These are phyloP conservation scores for Centrocercus urophasianus DNA, from an alignment of 2,113 vertebrate species.

Conservation along the genomic window DNA sequence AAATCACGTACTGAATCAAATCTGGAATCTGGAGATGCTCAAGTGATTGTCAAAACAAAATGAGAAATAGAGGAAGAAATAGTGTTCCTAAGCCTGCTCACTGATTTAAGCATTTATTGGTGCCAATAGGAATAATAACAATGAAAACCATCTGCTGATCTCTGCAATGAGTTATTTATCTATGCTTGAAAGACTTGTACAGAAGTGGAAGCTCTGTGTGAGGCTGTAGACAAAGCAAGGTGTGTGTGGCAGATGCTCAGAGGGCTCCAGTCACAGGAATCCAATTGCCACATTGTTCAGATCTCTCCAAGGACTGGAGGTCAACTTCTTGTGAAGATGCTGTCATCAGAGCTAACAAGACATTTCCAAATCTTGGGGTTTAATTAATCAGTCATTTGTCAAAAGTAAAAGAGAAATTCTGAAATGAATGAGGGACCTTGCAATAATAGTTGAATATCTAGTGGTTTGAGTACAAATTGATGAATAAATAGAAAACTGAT, in stretches of 20 bases:
- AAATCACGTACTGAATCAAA: constrained; percentile 17
- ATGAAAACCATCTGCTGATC: constrained; percentile 42
- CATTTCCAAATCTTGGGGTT: neutral
- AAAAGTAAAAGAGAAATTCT: neutral
- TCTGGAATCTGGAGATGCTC: constrained; percentile 18
- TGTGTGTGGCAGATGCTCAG: neutral
- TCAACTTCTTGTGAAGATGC: neutral
- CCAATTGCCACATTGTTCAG: neutral
- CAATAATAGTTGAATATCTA: neutral
- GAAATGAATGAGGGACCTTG: neutral
- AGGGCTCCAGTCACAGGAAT: neutral
- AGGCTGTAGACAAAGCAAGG: neutral
- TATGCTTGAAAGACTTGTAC: constrained; percentile 9
- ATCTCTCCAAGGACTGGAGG: neutral
- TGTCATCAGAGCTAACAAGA: neutral
- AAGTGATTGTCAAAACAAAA: constrained; percentile 61
- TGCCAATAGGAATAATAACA: constrained; percentile 45
- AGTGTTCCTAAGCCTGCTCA: constrained; percentile 23
- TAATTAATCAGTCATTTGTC: neutral
- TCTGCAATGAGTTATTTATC: constrained; percentile 10
- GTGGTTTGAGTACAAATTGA: neutral
- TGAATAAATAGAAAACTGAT: neutral
- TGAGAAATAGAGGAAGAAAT: constrained; percentile 25
- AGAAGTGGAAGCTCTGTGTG: neutral
- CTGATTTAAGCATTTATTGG: constrained; percentile 35